Percentiles rank a stretch among this genome's conserved stretches.
These are phyloP conservation scores for Bettongia penicillata DNA, from an alignment of 2,113 vertebrate species.

Conservation along the genomic window DNA sequence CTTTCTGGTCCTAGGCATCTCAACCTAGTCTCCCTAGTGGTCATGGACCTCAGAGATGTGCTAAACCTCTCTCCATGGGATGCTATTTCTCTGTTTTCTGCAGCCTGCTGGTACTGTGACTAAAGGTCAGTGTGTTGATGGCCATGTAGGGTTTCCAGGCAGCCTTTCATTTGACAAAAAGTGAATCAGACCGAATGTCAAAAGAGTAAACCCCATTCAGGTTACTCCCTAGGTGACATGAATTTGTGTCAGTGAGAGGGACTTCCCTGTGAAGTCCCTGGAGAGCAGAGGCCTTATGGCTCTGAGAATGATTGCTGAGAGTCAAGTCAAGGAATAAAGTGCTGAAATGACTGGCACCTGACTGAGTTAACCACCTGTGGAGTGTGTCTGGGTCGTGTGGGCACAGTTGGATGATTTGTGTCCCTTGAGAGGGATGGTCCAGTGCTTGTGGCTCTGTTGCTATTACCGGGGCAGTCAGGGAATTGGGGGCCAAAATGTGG, in stretches of 20 bases:
- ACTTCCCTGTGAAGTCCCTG: neutral
- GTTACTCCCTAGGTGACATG: neutral
- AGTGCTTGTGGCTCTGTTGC: neutral
- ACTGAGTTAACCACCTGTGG: neutral
- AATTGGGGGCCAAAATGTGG: neutral
- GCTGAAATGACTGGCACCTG: neutral
- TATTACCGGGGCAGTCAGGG: neutral
- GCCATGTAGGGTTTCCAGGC: neutral
- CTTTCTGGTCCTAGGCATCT: neutral
- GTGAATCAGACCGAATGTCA: neutral
- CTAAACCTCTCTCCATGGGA: neutral
- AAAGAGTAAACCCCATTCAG: neutral
- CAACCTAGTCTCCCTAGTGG: neutral
- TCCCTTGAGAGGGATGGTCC: neutral
- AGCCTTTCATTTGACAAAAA: neutral
- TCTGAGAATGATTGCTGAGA: neutral
- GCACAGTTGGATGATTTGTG: neutral
- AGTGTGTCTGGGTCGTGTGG: neutral
- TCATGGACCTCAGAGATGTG: neutral
- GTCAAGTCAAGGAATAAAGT: neutral
- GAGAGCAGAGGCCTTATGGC: neutral
- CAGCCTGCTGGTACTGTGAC: neutral
- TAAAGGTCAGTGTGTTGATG: neutral
- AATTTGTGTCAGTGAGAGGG: neutral
- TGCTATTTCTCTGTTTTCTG: neutral